Evolutionary conservation across 2,113 vertebrate species (phyloP).

Genomic region (Morphnarchus princeps): DNA sequence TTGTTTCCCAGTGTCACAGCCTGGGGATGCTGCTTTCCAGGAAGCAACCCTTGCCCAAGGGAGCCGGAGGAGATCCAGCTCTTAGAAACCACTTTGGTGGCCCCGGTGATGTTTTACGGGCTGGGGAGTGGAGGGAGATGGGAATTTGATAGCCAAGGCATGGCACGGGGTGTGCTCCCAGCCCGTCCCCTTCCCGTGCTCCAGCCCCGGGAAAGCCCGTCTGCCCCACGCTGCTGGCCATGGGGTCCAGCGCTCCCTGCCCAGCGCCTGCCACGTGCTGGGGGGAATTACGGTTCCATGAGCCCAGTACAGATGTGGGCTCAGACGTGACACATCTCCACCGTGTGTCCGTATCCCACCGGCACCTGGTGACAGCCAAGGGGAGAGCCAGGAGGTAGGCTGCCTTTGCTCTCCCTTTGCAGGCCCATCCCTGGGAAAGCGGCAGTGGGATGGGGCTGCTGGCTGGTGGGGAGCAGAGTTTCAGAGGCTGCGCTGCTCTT

Average conservation of each 20-base stretch:
- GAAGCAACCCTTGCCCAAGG: accelerated
- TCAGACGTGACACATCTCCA: too few species aligned
- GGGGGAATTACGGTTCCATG: accelerated
- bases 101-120: background rate
- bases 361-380: too few species aligned
- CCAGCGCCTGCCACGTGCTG: background rate
- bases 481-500: background rate
- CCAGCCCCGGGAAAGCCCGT: accelerated
- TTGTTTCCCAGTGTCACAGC: background rate
- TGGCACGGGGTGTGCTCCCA: accelerated
- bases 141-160: background rate
- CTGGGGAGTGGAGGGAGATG: background rate
- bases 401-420: background rate
- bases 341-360: too few species aligned
- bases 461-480: background rate
- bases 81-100: background rate
- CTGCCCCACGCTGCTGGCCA: background rate
- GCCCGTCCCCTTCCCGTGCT: accelerated
- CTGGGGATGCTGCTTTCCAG: background rate
- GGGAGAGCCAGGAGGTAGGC: too few species aligned
- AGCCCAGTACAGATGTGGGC: accelerated
- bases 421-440: background rate
- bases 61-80: background rate
- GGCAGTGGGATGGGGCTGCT: accelerated
- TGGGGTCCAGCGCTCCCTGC: background rate